Conservation (phyloP, 2,797 vertebrate genomes). For the Leucoraja ocellata region DNA sequence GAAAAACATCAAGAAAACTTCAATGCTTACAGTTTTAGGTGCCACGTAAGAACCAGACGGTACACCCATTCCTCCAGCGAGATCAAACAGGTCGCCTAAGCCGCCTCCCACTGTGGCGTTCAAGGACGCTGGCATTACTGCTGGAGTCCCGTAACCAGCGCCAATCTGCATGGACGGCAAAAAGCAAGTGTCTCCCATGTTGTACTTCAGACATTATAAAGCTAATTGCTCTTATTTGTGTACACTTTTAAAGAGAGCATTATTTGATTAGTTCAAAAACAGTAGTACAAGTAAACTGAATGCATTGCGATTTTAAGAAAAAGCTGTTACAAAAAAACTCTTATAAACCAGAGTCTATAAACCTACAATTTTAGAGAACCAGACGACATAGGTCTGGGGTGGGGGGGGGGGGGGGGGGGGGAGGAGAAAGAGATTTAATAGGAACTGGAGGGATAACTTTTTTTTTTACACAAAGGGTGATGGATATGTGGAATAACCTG, state of each 20-base stretch:
- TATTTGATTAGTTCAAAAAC: not conserved
- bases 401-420: no score
- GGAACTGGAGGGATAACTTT: no score
- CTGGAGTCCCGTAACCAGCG: slow-evolving; percentile 63
- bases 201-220: not conserved
- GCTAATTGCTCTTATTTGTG: not conserved
- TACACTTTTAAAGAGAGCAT: not conserved
- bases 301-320: no score
- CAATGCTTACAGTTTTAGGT: slow-evolving; percentile 75
- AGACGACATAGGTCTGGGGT: no score
- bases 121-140: slow-evolving; percentile 60
- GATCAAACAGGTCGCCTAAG: slow-evolving; percentile 86
- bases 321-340: no score
- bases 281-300: not conserved
- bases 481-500: no score
- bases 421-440: no score
- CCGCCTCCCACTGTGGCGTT: slow-evolving; percentile 67
- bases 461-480: no score
- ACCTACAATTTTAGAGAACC: no score
- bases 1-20: not conserved
- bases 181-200: not conserved
- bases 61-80: slow-evolving; percentile 76
- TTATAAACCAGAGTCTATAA: no score
- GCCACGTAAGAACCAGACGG: slow-evolving; percentile 71
- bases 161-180: slow-evolving; percentile 53